Percentiles rank a stretch among this genome's conserved stretches.
Conservation (phyloP, 2,113 vertebrate species). For the Apaloderma vittatum region DNA sequence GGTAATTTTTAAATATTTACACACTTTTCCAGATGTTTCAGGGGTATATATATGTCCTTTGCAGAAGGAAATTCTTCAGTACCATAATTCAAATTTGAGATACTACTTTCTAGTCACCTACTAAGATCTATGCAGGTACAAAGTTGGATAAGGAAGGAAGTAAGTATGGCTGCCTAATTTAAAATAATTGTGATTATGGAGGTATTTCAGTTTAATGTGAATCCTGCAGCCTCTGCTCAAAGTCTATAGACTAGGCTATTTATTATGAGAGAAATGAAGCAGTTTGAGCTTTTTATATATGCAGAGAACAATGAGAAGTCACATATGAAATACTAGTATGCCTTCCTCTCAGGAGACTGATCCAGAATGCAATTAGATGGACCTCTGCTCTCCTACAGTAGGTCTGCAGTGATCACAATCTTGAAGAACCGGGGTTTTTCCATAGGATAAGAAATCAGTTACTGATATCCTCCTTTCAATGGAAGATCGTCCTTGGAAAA, state of each 20-base stretch:
- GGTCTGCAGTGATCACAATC: not conserved
- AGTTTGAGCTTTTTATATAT: not conserved
- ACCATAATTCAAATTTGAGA: not conserved
- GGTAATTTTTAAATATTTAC: not conserved
- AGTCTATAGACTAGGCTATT: not conserved
- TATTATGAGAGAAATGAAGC: not conserved
- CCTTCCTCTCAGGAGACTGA: not conserved
- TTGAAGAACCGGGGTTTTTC: not conserved
- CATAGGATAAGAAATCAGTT: not conserved
- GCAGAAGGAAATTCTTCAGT: not conserved
- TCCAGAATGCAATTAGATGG: not conserved
- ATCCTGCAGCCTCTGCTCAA: not conserved
- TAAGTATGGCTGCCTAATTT: not conserved
- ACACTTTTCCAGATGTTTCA: not conserved
- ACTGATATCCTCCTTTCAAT: not conserved
- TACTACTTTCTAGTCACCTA: not conserved
- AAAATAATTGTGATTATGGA: not conserved
- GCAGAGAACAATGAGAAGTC: not conserved
- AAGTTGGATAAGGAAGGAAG: not conserved
- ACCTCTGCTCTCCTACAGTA: not conserved
- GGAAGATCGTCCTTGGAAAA: slow-evolving; percentile 11
- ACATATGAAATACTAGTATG: not conserved
- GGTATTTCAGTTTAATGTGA: not conserved
- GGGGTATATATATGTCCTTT: not conserved
- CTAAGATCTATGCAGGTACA: not conserved